Conservation (phyloP, 2,113 vertebrate species). For the Stomatorhinus ivindoensis region DNA sequence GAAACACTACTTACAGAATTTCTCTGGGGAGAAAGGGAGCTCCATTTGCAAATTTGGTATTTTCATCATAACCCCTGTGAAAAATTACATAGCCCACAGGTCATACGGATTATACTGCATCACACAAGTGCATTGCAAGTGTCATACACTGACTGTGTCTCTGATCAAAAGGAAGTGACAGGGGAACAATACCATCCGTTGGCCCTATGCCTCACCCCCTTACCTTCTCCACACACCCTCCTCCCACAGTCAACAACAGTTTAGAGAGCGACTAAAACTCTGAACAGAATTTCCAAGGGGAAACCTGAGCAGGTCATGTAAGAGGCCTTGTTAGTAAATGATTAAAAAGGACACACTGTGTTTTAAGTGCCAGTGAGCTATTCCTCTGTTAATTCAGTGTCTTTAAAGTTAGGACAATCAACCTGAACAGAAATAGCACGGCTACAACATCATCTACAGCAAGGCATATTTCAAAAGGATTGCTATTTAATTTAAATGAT, state of each 20-base stretch:
- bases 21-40: not conserved
- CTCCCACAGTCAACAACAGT: not conserved
- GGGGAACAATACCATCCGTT: not conserved
- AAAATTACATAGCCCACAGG: not conserved
- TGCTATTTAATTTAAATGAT: not conserved
- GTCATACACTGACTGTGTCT: conserved; percentile 13
- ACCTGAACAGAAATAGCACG: not conserved
- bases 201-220: not conserved
- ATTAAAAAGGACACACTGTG: not conserved
- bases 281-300: not conserved
- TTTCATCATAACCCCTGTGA: not conserved
- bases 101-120: not conserved
- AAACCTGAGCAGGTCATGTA: not conserved
- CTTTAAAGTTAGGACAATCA: not conserved
- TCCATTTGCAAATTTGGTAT: not conserved
- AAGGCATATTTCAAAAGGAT: not conserved
- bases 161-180: not conserved
- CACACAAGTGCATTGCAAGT: not conserved
- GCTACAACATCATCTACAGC: not conserved
- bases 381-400: not conserved
- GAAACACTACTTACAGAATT: not conserved
- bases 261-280: not conserved
- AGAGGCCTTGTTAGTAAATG: not conserved
- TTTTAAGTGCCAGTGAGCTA: not conserved
- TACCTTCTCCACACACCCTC: not conserved